A percentile compares a stretch with the other conserved stretches of the same genome.
phyloP scores from a whole-genome alignment of 2,113 vertebrate species.

The Nansenia antarctica region DNA sequence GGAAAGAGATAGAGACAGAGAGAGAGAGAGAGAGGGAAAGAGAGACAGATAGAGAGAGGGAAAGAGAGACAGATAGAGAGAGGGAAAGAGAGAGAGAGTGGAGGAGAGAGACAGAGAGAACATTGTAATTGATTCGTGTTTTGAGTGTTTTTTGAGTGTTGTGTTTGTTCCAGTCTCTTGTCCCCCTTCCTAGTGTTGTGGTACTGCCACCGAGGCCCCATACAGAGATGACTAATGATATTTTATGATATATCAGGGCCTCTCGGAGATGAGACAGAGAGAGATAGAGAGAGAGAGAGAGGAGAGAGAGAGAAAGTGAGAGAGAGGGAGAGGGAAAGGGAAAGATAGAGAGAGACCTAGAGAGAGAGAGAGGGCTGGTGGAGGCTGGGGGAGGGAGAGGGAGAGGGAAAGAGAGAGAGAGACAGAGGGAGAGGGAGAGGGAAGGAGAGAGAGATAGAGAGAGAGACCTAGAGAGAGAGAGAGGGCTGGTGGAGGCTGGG shows the following conservation, averaged over 20 bases:
- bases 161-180: too few relatives aligned
- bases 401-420: constrained; percentile 16
- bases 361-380: too few relatives aligned
- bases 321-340: constrained; percentile 13
- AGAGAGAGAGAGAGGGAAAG: neutral
- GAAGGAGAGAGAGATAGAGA: constrained; percentile 5
- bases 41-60: neutral
- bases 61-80: too few relatives aligned
- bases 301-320: neutral
- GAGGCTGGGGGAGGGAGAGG: neutral
- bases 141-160: neutral
- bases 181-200: too few relatives aligned
- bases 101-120: too few relatives aligned
- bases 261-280: constrained; percentile 32
- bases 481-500: too few relatives aligned
- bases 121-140: too few relatives aligned
- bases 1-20: constrained; percentile 9
- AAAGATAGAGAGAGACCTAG: constrained; percentile 32
- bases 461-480: constrained; percentile 29
- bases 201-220: too few relatives aligned
- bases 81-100: constrained; percentile 21
- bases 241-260: too few relatives aligned
- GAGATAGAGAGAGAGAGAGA: too few relatives aligned
- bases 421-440: constrained; percentile 28
- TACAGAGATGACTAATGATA: too few relatives aligned